These are phyloP conservation scores for Eublepharis macularius DNA, from an alignment of 2,113 vertebrate species.

Conservation along the genomic window DNA sequence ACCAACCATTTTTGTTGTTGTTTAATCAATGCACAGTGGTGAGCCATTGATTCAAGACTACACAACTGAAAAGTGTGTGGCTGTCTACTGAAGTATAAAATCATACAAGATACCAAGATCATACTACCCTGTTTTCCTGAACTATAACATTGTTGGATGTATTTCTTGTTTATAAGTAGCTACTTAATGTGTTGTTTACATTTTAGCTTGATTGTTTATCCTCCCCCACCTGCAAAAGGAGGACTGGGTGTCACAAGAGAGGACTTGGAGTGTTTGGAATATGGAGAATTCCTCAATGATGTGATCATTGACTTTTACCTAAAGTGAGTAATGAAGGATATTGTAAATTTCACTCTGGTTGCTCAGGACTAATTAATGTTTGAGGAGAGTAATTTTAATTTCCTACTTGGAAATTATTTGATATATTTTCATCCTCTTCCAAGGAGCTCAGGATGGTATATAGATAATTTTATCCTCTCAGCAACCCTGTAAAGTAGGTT, in stretches of 20 bases:
- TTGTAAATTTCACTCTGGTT: neutral
- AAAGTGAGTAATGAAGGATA: conserved; percentile 81
- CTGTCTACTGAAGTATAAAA: no score
- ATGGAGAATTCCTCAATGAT: conserved; percentile 96
- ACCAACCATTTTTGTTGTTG: no score
- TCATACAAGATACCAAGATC: no score
- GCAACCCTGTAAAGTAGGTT: no score
- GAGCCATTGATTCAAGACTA: no score
- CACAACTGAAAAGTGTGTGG: no score
- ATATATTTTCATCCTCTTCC: no score
- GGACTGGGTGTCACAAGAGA: conserved; percentile 94
- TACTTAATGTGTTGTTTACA: conserved; percentile 25
- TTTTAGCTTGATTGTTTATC: conserved; percentile 93
- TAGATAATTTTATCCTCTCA: no score
- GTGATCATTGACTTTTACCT: conserved; percentile 99
- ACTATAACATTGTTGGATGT: neutral
- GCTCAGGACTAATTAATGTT: neutral
- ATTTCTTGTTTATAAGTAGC: neutral
- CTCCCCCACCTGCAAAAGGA: conserved; percentile 92
- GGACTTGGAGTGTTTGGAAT: conserved; percentile 93
- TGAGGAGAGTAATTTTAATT: neutral
- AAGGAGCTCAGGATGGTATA: no score
- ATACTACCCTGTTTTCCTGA: neutral
- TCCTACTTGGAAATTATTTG: neutral
- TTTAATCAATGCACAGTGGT: no score